These are phyloP conservation scores for Axea sp. DNA, from an alignment of 2,888 invertebrate genomes.

Conservation along the genomic window DNA sequence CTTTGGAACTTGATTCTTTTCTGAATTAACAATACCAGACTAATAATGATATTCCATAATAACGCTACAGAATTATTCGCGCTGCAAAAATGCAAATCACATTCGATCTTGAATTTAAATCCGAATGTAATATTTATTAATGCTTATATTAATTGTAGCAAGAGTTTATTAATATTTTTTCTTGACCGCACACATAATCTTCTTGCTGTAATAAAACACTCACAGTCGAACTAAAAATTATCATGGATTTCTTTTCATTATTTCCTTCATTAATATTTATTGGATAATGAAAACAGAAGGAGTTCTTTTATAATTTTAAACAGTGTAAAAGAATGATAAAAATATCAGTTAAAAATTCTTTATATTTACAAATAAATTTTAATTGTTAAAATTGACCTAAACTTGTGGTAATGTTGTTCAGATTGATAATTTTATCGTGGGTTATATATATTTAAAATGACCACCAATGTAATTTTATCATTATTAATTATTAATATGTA, in stretches of 20 bases:
- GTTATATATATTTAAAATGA: too few species aligned
- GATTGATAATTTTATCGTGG: too few species aligned
- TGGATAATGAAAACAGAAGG: conserved; percentile 2
- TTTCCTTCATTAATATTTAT: conserved; percentile 26
- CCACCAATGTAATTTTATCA: too few species aligned
- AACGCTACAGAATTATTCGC: not conserved
- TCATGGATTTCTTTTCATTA: conserved; percentile 17
- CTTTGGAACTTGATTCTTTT: conserved; percentile 5
- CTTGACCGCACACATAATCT: conserved; percentile 24
- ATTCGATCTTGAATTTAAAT: conserved; percentile 38
- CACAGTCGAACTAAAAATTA: conserved; percentile 21
- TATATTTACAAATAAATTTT: too few species aligned
- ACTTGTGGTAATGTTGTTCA: too few species aligned
- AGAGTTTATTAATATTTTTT: conserved; percentile 39
- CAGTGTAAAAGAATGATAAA: too few species aligned
- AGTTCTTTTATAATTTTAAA: too few species aligned
- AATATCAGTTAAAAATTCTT: too few species aligned
- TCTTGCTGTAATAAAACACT: conserved; percentile 39
- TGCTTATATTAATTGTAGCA: conserved; percentile 43
- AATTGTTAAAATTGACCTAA: too few species aligned
- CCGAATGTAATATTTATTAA: conserved; percentile 35
- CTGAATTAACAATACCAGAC: conserved; percentile 14
- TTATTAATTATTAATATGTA: too few species aligned
- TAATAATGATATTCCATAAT: conserved; percentile 17
- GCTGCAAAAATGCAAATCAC: conserved; percentile 27